Conservation (phyloP, 2,797 vertebrate species). For the Serranus cabrilla region DNA sequence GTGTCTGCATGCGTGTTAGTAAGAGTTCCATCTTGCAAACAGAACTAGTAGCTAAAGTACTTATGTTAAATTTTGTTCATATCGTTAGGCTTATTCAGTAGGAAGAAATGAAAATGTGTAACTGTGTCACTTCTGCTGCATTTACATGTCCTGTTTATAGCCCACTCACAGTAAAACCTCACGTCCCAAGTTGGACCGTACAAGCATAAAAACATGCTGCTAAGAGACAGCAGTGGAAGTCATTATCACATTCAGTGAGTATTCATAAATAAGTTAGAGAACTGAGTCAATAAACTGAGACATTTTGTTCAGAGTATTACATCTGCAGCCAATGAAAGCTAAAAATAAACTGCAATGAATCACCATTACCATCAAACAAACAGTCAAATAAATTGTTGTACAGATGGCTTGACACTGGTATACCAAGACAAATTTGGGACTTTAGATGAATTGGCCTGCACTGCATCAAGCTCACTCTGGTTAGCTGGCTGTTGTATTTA, state of each 20-base stretch:
- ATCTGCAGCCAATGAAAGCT: conserved; percentile 2
- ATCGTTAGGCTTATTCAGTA: conserved; percentile 8
- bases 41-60: background rate
- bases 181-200: conserved; percentile 11
- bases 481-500: conserved; percentile 4
- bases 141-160: conserved; percentile 19
- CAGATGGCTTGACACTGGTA: conserved; percentile 14
- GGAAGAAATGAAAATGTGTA: background rate
- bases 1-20: conserved; percentile 10
- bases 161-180: conserved; percentile 7
- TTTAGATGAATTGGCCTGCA: conserved; percentile 4
- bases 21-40: conserved; percentile 6
- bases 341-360: conserved; percentile 34
- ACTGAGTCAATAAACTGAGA: conserved; percentile 8
- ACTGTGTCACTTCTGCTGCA: conserved; percentile 12
- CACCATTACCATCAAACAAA: conserved; percentile 1
- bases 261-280: conserved; percentile 39
- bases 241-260: conserved; percentile 38
- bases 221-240: conserved; percentile 13
- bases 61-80: background rate
- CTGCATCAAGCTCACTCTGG: conserved; percentile 4
- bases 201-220: conserved; percentile 20
- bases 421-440: conserved; percentile 6
- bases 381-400: background rate
- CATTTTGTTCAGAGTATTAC: conserved; percentile 18